phyloP scores from a whole-genome alignment of 2,797 vertebrate genomes.

The Siniperca undulata region DNA sequence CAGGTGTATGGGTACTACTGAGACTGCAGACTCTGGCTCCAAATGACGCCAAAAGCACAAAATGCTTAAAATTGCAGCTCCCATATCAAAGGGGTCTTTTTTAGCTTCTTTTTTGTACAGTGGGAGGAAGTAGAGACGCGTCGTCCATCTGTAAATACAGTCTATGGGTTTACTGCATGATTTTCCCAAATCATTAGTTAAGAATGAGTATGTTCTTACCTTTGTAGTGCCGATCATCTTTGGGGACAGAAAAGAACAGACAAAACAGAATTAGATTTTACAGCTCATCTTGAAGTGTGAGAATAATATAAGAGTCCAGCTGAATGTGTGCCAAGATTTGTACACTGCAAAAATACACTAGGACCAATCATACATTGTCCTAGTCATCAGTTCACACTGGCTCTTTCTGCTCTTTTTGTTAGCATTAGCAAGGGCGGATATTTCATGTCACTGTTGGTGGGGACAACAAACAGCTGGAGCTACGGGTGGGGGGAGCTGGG shows the following conservation, averaged over 20 bases:
- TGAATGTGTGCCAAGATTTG: background rate
- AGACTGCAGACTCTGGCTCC: too few relatives aligned
- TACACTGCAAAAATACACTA: background rate
- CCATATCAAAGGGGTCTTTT: too few relatives aligned
- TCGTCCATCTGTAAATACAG: too few relatives aligned
- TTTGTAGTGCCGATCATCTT: slow-evolving; percentile 82
- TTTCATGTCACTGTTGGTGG: too few relatives aligned
- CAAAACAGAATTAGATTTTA: background rate
- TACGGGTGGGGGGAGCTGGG: too few relatives aligned
- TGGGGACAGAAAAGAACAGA: slow-evolving; percentile 34
- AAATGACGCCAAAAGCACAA: too few relatives aligned
- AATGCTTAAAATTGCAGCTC: too few relatives aligned
- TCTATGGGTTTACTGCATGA: too few relatives aligned
- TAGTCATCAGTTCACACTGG: background rate
- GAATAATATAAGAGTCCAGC: background rate
- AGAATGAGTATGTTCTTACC: slow-evolving; percentile 68
- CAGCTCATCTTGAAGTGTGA: background rate
- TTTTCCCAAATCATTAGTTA: background rate
- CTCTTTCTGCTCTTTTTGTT: background rate
- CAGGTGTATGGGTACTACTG: too few relatives aligned
- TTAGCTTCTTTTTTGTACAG: too few relatives aligned
- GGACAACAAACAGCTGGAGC: too few relatives aligned
- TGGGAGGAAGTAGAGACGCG: too few relatives aligned
- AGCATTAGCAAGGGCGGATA: background rate
- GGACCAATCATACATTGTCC: background rate